These are phyloP conservation scores for Podabrus alpinus DNA, from an alignment of 2,888 invertebrate genomes.

Conservation along the genomic window DNA sequence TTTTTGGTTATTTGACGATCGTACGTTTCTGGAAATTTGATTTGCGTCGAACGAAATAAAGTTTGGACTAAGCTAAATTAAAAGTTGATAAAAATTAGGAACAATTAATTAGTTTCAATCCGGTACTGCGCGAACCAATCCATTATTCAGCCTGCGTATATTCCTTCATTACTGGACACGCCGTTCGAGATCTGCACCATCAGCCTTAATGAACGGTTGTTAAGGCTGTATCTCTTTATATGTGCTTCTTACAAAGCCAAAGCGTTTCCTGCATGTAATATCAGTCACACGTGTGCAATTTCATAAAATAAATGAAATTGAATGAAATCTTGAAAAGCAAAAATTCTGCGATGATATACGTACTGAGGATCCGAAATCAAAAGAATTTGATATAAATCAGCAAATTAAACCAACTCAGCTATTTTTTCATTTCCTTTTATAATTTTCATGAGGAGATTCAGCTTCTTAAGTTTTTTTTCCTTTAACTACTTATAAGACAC, in stretches of 20 bases:
- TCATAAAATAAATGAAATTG: constrained; percentile 25
- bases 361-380: background rate
- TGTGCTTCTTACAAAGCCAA: constrained; percentile 17
- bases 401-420: constrained; percentile 2
- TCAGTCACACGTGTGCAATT: constrained; percentile 23
- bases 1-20: background rate
- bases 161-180: constrained; percentile 29
- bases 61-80: background rate
- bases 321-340: background rate
- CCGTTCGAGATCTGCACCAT: constrained; percentile 26
- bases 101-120: constrained; percentile 24
- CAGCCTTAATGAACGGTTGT: constrained; percentile 26
- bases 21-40: background rate
- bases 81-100: background rate
- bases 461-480: background rate
- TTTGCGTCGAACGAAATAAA: background rate
- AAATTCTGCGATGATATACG: constrained; percentile 3
- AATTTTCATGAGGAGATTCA: background rate
- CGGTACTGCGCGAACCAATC: constrained; percentile 26
- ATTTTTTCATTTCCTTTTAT: background rate
- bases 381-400: constrained; percentile 1
- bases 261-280: constrained; percentile 14
- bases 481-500: no score
- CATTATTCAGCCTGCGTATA: constrained; percentile 28
- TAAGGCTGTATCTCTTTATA: constrained; percentile 27